Percentiles rank a stretch among this genome's conserved stretches.
Evolutionary conservation across 2,888 invertebrate genomes (phyloP).

Genomic region (Helicoverpa assulta): DNA sequence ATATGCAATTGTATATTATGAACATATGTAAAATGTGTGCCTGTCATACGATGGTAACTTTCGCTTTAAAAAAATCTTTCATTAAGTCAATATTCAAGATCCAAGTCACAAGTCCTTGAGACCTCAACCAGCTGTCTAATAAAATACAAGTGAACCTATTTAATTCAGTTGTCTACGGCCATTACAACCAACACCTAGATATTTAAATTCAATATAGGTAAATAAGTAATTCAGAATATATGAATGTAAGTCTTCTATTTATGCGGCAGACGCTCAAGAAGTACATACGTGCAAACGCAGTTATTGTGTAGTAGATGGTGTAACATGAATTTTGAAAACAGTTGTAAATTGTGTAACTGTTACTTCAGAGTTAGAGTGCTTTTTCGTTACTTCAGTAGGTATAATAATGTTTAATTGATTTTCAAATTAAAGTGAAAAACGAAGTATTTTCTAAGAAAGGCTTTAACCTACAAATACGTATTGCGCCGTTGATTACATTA

Average conservation of each 20-base stretch:
- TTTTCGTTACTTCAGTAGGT: too few species aligned
- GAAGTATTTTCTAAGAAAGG: too few species aligned
- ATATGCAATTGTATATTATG: too few species aligned
- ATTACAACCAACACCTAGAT: background rate
- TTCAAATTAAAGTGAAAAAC: too few species aligned
- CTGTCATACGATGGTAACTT: too few species aligned
- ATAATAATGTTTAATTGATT: too few species aligned
- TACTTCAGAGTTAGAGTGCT: background rate
- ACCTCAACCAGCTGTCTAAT: background rate
- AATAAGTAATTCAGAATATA: background rate
- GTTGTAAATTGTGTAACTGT: slow-evolving; percentile 9
- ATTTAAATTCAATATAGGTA: background rate
- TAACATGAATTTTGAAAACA: slow-evolving; percentile 4
- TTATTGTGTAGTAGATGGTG: slow-evolving; percentile 3
- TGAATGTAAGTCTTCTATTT: background rate
- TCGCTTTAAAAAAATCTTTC: background rate
- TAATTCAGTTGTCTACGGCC: background rate
- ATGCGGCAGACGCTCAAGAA: background rate
- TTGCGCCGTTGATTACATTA: background rate
- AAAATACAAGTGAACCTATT: background rate
- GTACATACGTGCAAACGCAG: background rate
- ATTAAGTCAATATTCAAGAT: background rate
- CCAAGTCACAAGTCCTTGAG: background rate
- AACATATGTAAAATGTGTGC: too few species aligned
- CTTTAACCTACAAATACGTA: background rate